Percentiles rank a stretch among this genome's conserved stretches.
Evolutionary conservation across 2,113 vertebrate species (phyloP).

Genomic region (Anolis sagrei): DNA sequence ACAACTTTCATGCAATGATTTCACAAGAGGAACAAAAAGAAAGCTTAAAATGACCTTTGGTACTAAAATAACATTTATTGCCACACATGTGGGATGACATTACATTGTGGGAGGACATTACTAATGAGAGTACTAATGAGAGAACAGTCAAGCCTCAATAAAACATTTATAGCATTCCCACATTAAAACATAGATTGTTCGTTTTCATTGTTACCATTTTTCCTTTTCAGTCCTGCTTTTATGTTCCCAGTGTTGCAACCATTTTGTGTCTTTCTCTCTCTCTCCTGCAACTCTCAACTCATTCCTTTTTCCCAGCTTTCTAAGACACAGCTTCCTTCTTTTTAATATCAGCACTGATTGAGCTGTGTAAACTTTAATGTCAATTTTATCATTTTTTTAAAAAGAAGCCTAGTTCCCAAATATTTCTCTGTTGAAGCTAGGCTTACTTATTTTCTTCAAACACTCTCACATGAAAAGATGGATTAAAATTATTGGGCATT

Average conservation of each 20-base stretch:
- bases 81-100: constrained; percentile 34
- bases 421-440: not conserved
- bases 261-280: not conserved
- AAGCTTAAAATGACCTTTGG: constrained; percentile 36
- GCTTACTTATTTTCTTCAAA: constrained; percentile 28
- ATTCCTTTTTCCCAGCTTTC: not conserved
- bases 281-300: accelerated
- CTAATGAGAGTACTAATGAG: constrained; percentile 68
- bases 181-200: constrained; percentile 21
- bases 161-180: constrained; percentile 20
- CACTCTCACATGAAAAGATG: constrained; percentile 2
- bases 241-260: not conserved
- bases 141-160: constrained; percentile 44
- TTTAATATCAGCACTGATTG: not conserved
- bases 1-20: not conserved
- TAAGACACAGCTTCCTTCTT: not conserved
- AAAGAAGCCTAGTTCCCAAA: not conserved
- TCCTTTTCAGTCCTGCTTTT: not conserved
- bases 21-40: constrained; percentile 36
- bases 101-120: constrained; percentile 29
- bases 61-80: constrained; percentile 61
- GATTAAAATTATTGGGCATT: constrained; percentile 4
- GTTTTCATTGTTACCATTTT: not conserved
- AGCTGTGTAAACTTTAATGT: not conserved
- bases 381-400: not conserved